Percentiles rank a stretch among this genome's conserved stretches.
phyloP scores from a whole-genome alignment of 2,888 invertebrate species.

The Acanthosepion pharaonis region DNA sequence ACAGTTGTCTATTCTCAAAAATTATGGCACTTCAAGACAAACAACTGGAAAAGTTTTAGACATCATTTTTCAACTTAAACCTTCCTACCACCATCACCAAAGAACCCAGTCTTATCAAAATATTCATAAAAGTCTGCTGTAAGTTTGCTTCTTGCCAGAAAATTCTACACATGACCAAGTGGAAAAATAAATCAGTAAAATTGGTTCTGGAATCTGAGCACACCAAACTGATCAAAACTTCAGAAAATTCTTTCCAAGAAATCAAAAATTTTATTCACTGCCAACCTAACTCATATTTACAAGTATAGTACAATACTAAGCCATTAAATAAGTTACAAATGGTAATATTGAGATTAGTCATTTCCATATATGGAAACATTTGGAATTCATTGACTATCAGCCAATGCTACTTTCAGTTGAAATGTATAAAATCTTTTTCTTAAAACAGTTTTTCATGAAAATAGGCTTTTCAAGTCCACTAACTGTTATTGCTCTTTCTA shows the following conservation, averaged over 20 bases:
- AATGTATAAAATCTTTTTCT: no score
- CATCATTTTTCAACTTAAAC: neutral
- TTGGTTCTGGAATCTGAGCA: neutral
- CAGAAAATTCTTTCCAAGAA: neutral
- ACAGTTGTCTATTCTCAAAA: neutral
- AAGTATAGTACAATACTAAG: neutral
- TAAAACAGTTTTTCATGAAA: no score
- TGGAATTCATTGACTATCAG: no score
- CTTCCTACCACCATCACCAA: neutral
- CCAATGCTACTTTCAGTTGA: no score
- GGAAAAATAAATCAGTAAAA: neutral
- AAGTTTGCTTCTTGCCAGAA: neutral
- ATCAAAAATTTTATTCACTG: neutral
- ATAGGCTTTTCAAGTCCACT: no score
- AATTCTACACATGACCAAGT: slow-evolving; percentile 7
- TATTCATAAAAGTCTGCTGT: neutral
- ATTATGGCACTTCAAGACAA: neutral
- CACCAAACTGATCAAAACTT: neutral
- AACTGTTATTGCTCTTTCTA: no score
- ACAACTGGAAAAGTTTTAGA: neutral
- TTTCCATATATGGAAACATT: no score
- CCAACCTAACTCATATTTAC: neutral
- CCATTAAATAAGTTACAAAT: no score
- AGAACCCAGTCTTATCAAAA: neutral
- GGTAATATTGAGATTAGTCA: no score